Percentiles rank a stretch among this genome's conserved stretches.
Conservation (phyloP, 2,888 invertebrate genomes). For the Nephrotoma flavescens region DNA sequence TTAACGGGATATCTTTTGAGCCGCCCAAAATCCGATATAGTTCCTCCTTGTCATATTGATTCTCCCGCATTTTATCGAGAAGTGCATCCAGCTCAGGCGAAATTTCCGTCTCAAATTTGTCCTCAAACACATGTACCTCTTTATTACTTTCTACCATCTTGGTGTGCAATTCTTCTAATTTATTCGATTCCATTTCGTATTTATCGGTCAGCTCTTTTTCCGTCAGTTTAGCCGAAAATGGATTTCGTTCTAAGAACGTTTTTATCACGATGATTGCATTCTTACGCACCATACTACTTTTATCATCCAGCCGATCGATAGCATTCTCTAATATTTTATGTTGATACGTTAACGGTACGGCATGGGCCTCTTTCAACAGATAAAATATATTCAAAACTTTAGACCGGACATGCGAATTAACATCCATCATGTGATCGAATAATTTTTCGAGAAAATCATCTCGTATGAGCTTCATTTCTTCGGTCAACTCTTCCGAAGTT, state of each 20-base stretch:
- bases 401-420: constrained; percentile 71
- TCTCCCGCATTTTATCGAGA: neutral
- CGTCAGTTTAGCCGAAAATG: constrained; percentile 51
- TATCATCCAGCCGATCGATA: constrained; percentile 63
- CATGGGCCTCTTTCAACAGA: constrained; percentile 59
- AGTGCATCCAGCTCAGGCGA: constrained; percentile 16
- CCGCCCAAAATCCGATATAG: neutral
- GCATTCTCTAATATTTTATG: constrained; percentile 49
- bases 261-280: constrained; percentile 43
- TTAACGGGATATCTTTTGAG: neutral
- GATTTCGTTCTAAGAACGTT: constrained; percentile 70
- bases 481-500: constrained; percentile 53
- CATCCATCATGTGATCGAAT: constrained; percentile 69
- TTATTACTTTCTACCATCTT: constrained; percentile 40
- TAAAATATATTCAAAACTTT: constrained; percentile 75
- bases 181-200: constrained; percentile 31
- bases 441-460: constrained; percentile 69
- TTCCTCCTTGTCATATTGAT: neutral
- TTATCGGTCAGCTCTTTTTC: constrained; percentile 45
- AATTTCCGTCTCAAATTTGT: constrained; percentile 23
- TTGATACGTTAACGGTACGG: constrained; percentile 60
- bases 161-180: constrained; percentile 31
- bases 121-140: constrained; percentile 31
- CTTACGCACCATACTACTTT: constrained; percentile 71
- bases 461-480: constrained; percentile 49